These are phyloP conservation scores for Trialeurodes vaporariorum DNA, from an alignment of 1,140 invertebrate species.

Conservation along the genomic window DNA sequence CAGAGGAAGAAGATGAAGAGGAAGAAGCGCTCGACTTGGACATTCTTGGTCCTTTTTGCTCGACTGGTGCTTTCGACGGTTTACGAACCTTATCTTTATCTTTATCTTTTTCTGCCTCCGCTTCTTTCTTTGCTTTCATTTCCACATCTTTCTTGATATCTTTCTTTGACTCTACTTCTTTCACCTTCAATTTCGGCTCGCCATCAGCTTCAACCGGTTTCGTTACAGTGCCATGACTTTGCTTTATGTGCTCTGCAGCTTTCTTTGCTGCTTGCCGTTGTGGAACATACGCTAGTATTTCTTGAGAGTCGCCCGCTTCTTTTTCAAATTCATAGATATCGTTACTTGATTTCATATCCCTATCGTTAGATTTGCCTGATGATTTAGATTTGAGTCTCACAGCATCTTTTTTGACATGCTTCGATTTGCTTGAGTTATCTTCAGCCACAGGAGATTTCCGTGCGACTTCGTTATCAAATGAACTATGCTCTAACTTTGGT, in stretches of 20 bases:
- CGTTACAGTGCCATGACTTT: slow-evolving; percentile 42
- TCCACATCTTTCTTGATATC: slow-evolving; percentile 19
- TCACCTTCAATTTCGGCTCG: slow-evolving; percentile 22
- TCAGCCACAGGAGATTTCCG: slow-evolving; percentile 23
- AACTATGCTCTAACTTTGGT: slow-evolving; percentile 18
- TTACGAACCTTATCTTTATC: slow-evolving; percentile 13
- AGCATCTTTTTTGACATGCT: slow-evolving; percentile 32
- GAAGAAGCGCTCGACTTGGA: slow-evolving; percentile 30
- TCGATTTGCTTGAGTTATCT: slow-evolving; percentile 32
- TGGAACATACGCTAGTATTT: slow-evolving; percentile 72
- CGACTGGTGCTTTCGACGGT: slow-evolving; percentile 4
- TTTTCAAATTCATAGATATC: slow-evolving; percentile 51
- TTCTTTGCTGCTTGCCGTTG: slow-evolving; percentile 83
- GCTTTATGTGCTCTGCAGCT: slow-evolving; percentile 70
- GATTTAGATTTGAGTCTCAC: slow-evolving; percentile 16
- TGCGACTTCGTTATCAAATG: slow-evolving; percentile 33
- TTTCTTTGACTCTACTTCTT: slow-evolving; percentile 5
- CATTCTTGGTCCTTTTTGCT: slow-evolving; percentile 24
- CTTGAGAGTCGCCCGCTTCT: slow-evolving; percentile 47
- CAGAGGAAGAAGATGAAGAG: slow-evolving; percentile 34
- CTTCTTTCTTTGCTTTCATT: slow-evolving; percentile 17
- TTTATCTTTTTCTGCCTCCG: slow-evolving; percentile 17
- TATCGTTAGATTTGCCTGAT: slow-evolving; percentile 21
- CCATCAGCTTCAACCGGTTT: slow-evolving; percentile 29
- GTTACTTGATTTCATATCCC: slow-evolving; percentile 25